Evolutionary conservation across 2,113 vertebrate species (phyloP).

Genomic region (Elgaria multicarinata): DNA sequence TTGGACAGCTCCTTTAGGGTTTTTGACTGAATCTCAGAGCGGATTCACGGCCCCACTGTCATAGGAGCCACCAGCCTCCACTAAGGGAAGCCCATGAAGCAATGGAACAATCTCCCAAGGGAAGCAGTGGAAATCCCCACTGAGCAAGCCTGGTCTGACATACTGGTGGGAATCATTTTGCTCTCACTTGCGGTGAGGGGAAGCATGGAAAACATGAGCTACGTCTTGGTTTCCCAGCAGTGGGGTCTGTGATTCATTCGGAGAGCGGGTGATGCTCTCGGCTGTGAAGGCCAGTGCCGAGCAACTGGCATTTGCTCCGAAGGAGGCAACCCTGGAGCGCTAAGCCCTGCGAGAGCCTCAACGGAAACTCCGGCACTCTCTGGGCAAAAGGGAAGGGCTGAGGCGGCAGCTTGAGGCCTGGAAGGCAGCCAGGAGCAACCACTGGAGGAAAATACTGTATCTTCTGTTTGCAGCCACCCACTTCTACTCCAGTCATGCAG

Average conservation of each 20-base stretch:
- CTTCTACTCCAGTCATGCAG: background rate
- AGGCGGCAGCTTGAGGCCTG: conserved; percentile 35
- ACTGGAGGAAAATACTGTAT: conserved; percentile 39
- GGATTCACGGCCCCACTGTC: no score
- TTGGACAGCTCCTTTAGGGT: no score
- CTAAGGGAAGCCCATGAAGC: background rate
- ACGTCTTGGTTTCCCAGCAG: conserved; percentile 35
- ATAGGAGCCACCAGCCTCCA: no score
- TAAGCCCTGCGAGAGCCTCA: conserved; percentile 51
- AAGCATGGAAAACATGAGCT: conserved; percentile 58
- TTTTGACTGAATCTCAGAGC: no score
- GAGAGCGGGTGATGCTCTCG: conserved; percentile 45
- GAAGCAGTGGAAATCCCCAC: conserved; percentile 32
- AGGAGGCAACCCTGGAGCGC: background rate
- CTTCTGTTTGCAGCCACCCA: background rate
- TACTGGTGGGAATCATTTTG: conserved; percentile 12
- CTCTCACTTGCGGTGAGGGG: background rate
- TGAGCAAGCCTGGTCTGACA: conserved; percentile 36
- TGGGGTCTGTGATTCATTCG: conserved; percentile 57
- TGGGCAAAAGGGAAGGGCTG: conserved; percentile 35
- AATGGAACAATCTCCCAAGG: conserved; percentile 35
- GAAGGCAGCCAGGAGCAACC: conserved; percentile 14
- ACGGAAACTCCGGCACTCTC: conserved; percentile 15
- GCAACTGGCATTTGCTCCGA: conserved; percentile 50
- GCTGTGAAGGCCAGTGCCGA: conserved; percentile 45